phyloP scores from a whole-genome alignment of 2,888 invertebrate species.

The Formica aserva region DNA sequence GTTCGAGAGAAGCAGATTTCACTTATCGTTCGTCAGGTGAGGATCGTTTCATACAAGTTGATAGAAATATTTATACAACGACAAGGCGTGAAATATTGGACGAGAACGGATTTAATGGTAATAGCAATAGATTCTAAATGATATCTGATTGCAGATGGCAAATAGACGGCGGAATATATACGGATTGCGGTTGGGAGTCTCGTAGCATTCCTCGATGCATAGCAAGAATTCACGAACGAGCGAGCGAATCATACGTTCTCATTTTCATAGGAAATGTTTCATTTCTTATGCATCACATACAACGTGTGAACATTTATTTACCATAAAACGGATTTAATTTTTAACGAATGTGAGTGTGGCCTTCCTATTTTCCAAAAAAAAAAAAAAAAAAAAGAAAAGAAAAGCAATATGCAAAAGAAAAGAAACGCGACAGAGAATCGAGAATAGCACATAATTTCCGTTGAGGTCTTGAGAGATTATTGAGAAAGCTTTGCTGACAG shows the following conservation, averaged over 20 bases:
- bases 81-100: slow-evolving; percentile 67
- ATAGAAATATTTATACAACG: slow-evolving; percentile 56
- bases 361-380: slow-evolving; percentile 71
- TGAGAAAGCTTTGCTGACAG: background rate
- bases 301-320: slow-evolving; percentile 81
- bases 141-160: slow-evolving; percentile 81
- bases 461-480: background rate
- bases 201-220: slow-evolving; percentile 67
- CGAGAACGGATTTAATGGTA: slow-evolving; percentile 71
- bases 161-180: slow-evolving; percentile 75
- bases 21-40: slow-evolving; percentile 78
- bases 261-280: slow-evolving; percentile 74
- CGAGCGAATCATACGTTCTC: slow-evolving; percentile 52
- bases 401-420: slow-evolving; percentile 13
- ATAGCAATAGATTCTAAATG: slow-evolving; percentile 72
- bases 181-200: slow-evolving; percentile 71
- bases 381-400: slow-evolving; percentile 1
- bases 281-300: slow-evolving; percentile 76
- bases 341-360: slow-evolving; percentile 82
- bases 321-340: slow-evolving; percentile 81
- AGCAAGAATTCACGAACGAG: slow-evolving; percentile 46
- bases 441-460: background rate
- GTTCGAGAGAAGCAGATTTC: slow-evolving; percentile 73
- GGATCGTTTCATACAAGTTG: slow-evolving; percentile 67
- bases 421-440: slow-evolving; percentile 2